Evolutionary conservation across 2,888 invertebrate genomes (phyloP).

Genomic region (Nymphalis urticae): DNA sequence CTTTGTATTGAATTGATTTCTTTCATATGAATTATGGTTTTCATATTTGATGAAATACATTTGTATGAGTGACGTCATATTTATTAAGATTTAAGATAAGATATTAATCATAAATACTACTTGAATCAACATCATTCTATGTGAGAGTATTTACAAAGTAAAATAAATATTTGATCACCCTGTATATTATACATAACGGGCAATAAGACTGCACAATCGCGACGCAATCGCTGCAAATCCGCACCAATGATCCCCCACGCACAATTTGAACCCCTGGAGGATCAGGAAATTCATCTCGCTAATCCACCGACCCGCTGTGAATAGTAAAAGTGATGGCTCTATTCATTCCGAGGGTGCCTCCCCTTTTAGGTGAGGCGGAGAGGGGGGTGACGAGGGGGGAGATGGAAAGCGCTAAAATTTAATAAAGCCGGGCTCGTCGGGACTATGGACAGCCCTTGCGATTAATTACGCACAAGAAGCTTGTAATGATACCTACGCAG

Average conservation of each 20-base stretch:
- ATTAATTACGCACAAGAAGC: constrained; percentile 79
- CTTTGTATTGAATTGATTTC: constrained; percentile 34
- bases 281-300: constrained; percentile 77
- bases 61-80: too few relatives aligned
- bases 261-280: constrained; percentile 66
- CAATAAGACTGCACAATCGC: constrained; percentile 51
- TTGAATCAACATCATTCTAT: too few relatives aligned
- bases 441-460: constrained; percentile 67
- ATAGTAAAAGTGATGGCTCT: constrained; percentile 81
- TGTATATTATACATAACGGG: constrained; percentile 29
- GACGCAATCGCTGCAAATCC: constrained; percentile 60
- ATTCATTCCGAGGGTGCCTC: constrained; percentile 60
- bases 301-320: constrained; percentile 72
- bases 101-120: too few relatives aligned
- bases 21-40: too few relatives aligned
- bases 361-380: constrained; percentile 25
- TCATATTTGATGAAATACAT: too few relatives aligned
- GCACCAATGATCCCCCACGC: constrained; percentile 60
- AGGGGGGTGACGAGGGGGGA: constrained; percentile 41
- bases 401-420: constrained; percentile 78
- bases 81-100: too few relatives aligned
- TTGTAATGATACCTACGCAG: constrained; percentile 64
- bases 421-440: constrained; percentile 68
- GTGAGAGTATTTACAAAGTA: constrained; percentile 6
- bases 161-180: constrained; percentile 17